phyloP scores from a whole-genome alignment of 2,888 invertebrate genomes.

The Meteorus colon region DNA sequence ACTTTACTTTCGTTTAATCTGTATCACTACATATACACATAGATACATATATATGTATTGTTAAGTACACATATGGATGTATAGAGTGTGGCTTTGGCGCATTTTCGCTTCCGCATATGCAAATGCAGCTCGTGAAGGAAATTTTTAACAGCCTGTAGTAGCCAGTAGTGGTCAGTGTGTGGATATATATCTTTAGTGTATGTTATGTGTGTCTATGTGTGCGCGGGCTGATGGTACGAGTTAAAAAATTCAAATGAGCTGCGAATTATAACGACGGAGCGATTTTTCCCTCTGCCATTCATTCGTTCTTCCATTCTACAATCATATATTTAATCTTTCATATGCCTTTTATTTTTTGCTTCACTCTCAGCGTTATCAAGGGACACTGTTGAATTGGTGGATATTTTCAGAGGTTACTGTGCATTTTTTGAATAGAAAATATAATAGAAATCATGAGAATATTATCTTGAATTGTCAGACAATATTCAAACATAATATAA shows the following conservation, averaged over 20 bases:
- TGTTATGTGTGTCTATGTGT: neutral
- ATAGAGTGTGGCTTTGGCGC: slow-evolving; percentile 47
- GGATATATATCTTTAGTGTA: neutral
- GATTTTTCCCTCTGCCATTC: slow-evolving; percentile 12
- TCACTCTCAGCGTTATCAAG: no score
- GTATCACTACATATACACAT: neutral
- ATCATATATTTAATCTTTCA: neutral
- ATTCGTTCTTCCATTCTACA: neutral
- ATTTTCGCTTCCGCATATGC: slow-evolving; percentile 53
- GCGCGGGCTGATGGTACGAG: slow-evolving; percentile 33
- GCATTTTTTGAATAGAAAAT: no score
- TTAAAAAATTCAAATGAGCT: slow-evolving; percentile 55
- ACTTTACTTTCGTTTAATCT: slow-evolving; percentile 14
- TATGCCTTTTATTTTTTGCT: neutral
- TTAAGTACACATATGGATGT: slow-evolving; percentile 22
- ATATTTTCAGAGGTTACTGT: no score
- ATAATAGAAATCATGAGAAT: no score
- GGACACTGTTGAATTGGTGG: no score
- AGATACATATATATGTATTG: slow-evolving; percentile 16
- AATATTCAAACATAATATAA: no score
- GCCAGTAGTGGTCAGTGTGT: neutral
- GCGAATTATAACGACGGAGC: slow-evolving; percentile 46
- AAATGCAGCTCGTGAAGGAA: slow-evolving; percentile 42
- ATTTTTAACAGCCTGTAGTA: slow-evolving; percentile 1
- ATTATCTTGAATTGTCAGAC: no score